Evolutionary conservation across 2,113 vertebrate genomes (phyloP).

Genomic region (Psophia crepitans): DNA sequence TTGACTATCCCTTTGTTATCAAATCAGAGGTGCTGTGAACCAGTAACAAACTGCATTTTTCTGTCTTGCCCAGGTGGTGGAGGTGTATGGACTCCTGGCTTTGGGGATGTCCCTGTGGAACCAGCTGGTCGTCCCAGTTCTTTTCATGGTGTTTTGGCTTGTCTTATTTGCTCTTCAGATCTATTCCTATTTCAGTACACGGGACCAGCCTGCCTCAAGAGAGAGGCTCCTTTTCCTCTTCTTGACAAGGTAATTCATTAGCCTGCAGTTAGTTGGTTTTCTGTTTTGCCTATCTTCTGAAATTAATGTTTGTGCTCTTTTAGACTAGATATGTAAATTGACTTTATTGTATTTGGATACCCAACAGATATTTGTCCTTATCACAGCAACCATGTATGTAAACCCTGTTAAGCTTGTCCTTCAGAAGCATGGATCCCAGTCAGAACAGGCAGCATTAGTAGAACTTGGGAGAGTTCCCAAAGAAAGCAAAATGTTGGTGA

Average conservation of each 20-base stretch:
- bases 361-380: background rate
- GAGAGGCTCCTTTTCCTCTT: constrained; percentile 97
- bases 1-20: background rate
- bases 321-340: background rate
- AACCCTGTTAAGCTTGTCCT: background rate
- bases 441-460: background rate
- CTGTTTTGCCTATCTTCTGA: background rate
- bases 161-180: constrained; percentile 96
- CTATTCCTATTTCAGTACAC: constrained; percentile 95
- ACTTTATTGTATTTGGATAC: background rate
- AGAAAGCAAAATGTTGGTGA: background rate
- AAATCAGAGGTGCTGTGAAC: background rate
- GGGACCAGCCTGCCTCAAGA: constrained; percentile 93
- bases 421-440: background rate
- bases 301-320: background rate
- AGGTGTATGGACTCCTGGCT: constrained; percentile 94
- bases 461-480: background rate
- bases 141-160: constrained; percentile 99
- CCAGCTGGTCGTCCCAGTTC: constrained; percentile 94
- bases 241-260: constrained; percentile 86
- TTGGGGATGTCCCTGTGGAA: constrained; percentile 99
- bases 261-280: background rate
- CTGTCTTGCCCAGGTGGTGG: constrained; percentile 84
- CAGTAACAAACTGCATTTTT: background rate
- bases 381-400: background rate